Evolutionary conservation across 2,113 vertebrate species (phyloP).

Genomic region (Nymphicus hollandicus): DNA sequence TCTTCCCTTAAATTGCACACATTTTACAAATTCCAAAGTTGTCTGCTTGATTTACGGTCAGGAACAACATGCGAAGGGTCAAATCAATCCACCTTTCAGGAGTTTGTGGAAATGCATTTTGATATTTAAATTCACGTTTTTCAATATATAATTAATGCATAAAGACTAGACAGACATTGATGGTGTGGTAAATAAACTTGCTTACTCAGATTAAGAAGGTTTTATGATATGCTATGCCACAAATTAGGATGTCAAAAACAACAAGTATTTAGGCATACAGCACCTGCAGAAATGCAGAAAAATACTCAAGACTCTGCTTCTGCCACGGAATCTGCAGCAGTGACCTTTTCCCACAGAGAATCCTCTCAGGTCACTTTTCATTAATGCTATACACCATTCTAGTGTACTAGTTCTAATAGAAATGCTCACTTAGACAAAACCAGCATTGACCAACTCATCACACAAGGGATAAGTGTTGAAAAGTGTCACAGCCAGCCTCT

Average conservation of each 20-base stretch:
- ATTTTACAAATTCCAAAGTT: neutral
- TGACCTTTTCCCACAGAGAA: neutral
- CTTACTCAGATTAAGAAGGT: neutral
- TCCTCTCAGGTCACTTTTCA: neutral
- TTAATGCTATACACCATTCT: neutral
- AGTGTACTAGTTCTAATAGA: neutral
- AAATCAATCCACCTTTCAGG: neutral
- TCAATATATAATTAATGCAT: neutral
- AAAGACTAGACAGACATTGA: neutral
- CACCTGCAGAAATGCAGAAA: neutral
- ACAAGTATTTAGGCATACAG: neutral
- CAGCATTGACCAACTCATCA: neutral
- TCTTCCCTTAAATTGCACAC: neutral
- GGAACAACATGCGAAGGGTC: neutral
- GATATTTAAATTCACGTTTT: neutral
- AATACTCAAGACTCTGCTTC: neutral
- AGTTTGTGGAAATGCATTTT: neutral
- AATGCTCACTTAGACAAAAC: neutral
- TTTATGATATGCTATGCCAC: neutral
- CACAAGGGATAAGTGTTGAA: neutral
- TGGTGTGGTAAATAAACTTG: neutral
- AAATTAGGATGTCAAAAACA: neutral
- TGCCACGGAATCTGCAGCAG: neutral
- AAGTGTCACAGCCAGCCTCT: neutral
- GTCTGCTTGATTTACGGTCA: neutral